These are phyloP conservation scores for Portunus trituberculatus DNA, from an alignment of 1,140 invertebrate species.

Conservation along the genomic window DNA sequence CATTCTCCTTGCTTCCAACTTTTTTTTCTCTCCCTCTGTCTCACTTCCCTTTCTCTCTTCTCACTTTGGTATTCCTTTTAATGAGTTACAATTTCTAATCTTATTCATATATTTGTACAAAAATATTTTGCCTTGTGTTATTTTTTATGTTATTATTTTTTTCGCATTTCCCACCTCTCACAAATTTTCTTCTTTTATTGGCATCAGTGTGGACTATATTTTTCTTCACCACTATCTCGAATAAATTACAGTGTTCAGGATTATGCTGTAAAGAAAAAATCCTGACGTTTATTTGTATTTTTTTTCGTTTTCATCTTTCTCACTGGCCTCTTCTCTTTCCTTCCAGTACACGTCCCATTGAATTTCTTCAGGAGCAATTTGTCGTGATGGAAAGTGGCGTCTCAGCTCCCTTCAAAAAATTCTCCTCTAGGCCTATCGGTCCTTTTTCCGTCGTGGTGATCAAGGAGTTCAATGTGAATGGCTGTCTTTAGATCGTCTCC, in stretches of 20 bases:
- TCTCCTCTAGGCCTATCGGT: background rate
- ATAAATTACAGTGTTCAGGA: background rate
- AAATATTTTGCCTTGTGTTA: background rate
- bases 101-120: background rate
- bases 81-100: background rate
- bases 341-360: conserved; percentile 1
- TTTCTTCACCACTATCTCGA: background rate
- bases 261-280: background rate
- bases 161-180: background rate
- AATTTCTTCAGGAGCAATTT: background rate
- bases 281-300: background rate
- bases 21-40: background rate
- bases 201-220: background rate
- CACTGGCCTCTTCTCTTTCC: background rate
- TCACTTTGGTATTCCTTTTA: background rate
- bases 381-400: background rate
- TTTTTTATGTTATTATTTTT: background rate
- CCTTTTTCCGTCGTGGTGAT: background rate
- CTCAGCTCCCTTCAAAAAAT: background rate
- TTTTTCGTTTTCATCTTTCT: background rate
- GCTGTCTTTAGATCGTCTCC: background rate
- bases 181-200: background rate
- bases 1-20: background rate
- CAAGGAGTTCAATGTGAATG: background rate
- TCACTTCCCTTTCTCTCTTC: background rate